phyloP scores from a whole-genome alignment of 2,113 vertebrate species.

The Circaetus cinerascens region DNA sequence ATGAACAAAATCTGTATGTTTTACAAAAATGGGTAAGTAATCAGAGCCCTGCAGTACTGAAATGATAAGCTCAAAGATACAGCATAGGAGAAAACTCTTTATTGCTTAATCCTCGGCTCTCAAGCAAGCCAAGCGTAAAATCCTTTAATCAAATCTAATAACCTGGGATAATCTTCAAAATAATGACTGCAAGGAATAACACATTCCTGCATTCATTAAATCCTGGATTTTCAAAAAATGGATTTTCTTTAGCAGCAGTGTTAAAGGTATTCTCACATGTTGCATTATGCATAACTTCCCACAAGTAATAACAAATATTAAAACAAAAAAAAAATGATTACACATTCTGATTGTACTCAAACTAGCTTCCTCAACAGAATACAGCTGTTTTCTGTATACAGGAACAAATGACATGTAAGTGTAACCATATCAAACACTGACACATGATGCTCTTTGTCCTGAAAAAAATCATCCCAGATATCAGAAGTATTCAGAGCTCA shows the following conservation, averaged over 20 bases:
- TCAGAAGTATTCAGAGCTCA: not conserved
- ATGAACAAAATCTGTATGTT: slow-evolving; percentile 46
- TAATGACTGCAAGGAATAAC: slow-evolving; percentile 57
- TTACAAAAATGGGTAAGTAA: slow-evolving; percentile 34
- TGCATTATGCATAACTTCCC: not conserved
- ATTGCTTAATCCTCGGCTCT: slow-evolving; percentile 57
- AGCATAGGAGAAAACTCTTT: slow-evolving; percentile 51
- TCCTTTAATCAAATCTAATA: slow-evolving; percentile 66
- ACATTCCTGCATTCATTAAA: slow-evolving; percentile 32
- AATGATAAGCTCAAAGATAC: slow-evolving; percentile 50
- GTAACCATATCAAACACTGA: not conserved
- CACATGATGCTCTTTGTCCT: not conserved
- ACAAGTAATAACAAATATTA: not conserved
- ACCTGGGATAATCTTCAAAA: slow-evolving; percentile 62
- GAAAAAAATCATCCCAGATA: not conserved
- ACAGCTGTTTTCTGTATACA: not conserved
- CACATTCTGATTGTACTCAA: not conserved
- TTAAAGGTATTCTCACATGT: not conserved
- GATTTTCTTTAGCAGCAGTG: not conserved
- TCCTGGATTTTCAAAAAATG: not conserved
- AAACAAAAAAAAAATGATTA: not conserved
- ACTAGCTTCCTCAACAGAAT: not conserved
- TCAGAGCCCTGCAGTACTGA: not conserved
- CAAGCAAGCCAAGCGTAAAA: slow-evolving; percentile 39
- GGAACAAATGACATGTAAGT: not conserved